These are phyloP conservation scores for Coptodon bakossiorum DNA, from an alignment of 2,113 vertebrate genomes.

Conservation along the genomic window DNA sequence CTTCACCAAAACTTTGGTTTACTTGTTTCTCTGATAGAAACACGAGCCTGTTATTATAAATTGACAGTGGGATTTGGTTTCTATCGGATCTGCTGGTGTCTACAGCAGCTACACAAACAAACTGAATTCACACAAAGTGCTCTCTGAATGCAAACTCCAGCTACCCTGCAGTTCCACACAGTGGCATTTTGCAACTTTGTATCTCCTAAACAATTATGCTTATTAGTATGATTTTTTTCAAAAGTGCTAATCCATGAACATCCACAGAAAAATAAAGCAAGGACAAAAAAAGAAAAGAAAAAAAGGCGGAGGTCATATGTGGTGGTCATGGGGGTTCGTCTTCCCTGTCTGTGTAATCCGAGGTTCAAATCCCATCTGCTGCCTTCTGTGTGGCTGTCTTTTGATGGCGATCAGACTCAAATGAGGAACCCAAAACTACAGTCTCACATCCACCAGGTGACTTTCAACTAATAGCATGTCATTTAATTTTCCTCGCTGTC, in stretches of 20 bases:
- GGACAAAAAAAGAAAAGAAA: rapidly evolving
- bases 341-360: neutral
- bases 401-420: neutral
- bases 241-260: neutral
- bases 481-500: neutral
- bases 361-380: conserved; percentile 17
- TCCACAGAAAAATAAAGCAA: neutral
- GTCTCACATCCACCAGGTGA: neutral
- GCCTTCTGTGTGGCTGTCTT: neutral
- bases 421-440: neutral
- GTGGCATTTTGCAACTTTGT: neutral
- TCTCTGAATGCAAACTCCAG: neutral
- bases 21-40: neutral
- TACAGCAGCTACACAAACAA: neutral
- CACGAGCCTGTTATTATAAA: neutral
- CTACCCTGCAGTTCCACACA: neutral
- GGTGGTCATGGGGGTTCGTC: neutral
- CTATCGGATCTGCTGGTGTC: neutral
- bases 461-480: neutral
- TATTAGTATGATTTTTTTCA: neutral
- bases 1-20: neutral
- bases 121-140: neutral
- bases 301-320: neutral
- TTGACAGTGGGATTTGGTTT: neutral
- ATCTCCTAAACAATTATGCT: neutral